Base-by-base conservation (phyloP, 2,888 invertebrate species). In the Orthosia gracilis region DNA sequence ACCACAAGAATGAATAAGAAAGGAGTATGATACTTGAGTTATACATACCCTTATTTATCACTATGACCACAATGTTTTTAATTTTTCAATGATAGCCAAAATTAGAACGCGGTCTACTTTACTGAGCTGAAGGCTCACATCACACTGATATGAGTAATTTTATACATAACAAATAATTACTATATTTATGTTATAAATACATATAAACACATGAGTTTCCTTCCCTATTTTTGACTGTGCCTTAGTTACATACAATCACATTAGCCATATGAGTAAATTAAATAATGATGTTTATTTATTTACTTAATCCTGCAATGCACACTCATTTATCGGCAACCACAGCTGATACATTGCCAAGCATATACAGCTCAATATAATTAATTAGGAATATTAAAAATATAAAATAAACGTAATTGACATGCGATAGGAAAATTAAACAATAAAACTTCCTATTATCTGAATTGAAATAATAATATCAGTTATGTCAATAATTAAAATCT, bases 201-300 rank as follows among this genome's bases (percentile, higher is more conserved):
- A 58, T 47, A 69, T 69, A 26, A 58, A 63, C 13, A 31, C 18
- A 23, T 0, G 0, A 26, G 45, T 78, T 80, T 80, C 78, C 78
- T 78, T 78, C 78, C 78, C 59, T 80, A 67, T 80, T 67, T 80
- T 67, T 23, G n/a, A 54, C 17, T 45, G 5, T 13, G 31, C 4
- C 49, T 54, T 58, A 45, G 3, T 68, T 52, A n/a, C 0, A 21
- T 17, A 50, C 18, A 23, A 31, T 26, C 23, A 57, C 5, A 18
- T 74, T 52, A 62, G 31, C 26, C 17, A 68, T 54, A n/a, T 17
- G 1, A n/a, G 23, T 55, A 17, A 26, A 26, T 17, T 47, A 65
- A 67, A 26, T 23, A 12, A 26, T 23, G n/a, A 3, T 5, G 7
- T 49, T 13, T 68, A 45, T 57, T 31, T 31, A 31, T 31, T 31